Evolutionary conservation across 2,888 invertebrate species (phyloP).

Genomic region (Chrysolina oricalcia): DNA sequence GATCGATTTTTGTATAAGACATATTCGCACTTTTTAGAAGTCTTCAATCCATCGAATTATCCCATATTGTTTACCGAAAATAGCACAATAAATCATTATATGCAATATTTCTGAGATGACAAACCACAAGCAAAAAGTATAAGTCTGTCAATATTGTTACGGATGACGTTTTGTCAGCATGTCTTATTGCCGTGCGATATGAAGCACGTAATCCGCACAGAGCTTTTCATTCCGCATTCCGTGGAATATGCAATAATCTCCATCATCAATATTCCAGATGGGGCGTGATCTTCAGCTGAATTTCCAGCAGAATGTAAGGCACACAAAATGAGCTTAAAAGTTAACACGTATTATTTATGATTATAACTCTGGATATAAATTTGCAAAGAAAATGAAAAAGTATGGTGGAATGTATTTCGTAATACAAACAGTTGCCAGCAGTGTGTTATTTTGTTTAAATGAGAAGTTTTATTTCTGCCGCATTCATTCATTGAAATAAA

Average conservation of each 20-base stretch:
- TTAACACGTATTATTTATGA: background rate
- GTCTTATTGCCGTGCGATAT: background rate
- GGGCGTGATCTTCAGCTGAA: background rate
- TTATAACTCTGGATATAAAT: background rate
- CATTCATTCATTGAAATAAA: too few species aligned
- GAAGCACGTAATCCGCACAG: background rate
- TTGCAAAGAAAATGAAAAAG: background rate
- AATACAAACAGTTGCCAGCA: too few species aligned
- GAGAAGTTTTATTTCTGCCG: too few species aligned
- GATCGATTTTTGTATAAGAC: too few species aligned
- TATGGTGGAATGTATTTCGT: background rate
- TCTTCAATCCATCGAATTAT: too few species aligned
- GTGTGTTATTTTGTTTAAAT: too few species aligned
- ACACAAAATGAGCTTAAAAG: background rate
- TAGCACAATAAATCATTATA: too few species aligned
- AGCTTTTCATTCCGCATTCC: background rate
- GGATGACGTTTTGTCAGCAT: background rate
- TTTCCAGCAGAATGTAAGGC: background rate
- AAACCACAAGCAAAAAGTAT: background rate
- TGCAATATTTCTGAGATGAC: too few species aligned
- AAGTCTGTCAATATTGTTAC: background rate
- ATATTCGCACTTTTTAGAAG: too few species aligned
- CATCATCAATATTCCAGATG: constrained; percentile 2
- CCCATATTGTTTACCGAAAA: too few species aligned
- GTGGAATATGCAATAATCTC: background rate